Evolutionary conservation across 2,888 invertebrate genomes (phyloP).

Genomic region (Sinelater perroti): DNA sequence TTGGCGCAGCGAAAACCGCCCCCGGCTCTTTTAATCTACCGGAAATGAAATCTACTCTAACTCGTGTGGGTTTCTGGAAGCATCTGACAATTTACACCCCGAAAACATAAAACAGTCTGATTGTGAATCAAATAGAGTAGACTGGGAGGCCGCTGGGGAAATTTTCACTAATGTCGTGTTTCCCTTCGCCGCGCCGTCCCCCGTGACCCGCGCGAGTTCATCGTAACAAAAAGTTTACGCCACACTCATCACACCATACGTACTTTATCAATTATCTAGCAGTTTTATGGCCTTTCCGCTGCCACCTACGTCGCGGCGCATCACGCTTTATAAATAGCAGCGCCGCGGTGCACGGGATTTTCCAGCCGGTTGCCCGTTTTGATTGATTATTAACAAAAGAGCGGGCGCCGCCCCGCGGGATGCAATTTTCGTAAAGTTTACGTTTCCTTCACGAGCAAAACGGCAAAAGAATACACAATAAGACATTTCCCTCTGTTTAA

Average conservation of each 20-base stretch:
- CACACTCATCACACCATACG: conserved; percentile 50
- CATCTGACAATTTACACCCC: conserved; percentile 39
- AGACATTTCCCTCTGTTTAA: conserved; percentile 38
- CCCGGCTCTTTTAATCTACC: conserved; percentile 20
- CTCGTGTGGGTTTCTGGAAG: conserved; percentile 29
- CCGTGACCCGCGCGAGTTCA: conserved; percentile 46
- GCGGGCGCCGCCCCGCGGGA: conserved; percentile 6
- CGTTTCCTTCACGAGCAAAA: conserved; percentile 25
- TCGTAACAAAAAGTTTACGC: conserved; percentile 50
- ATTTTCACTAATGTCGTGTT: conserved; percentile 58
- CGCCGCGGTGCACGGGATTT: conserved; percentile 33
- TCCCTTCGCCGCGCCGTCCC: conserved; percentile 42
- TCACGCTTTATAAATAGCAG: conserved; percentile 31
- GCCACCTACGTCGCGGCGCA: conserved; percentile 22
- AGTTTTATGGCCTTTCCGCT: conserved; percentile 44
- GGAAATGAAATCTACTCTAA: conserved; percentile 31
- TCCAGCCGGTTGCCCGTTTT: conserved; percentile 29
- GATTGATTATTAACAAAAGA: conserved; percentile 28
- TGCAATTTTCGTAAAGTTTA: conserved; percentile 31
- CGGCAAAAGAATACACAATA: conserved; percentile 38
- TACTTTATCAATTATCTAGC: conserved; percentile 55
- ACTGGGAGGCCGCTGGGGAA: conserved; percentile 56
- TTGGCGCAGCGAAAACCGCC: no score
- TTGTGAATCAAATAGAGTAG: conserved; percentile 55
- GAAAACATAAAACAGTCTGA: conserved; percentile 46